Evolutionary conservation across 1,140 invertebrate genomes (phyloP).

Genomic region (Drosophila nikananu): DNA sequence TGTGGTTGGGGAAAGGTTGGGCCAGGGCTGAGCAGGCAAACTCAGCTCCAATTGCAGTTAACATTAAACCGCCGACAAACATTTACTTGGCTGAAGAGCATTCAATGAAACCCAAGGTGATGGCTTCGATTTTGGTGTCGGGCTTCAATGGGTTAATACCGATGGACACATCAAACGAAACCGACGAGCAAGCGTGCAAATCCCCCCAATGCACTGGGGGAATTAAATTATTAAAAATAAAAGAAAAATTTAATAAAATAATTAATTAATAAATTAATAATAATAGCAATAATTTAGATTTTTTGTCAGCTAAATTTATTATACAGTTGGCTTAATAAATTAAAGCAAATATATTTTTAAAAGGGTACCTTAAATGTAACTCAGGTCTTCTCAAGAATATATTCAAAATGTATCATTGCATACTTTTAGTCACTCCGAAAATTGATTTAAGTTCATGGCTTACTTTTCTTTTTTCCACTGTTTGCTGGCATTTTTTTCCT

Average conservation of each 20-base stretch:
- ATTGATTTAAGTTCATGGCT: background rate
- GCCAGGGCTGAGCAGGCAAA: background rate
- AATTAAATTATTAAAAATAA: no score
- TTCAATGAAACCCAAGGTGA: constrained; percentile 18
- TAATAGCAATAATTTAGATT: background rate
- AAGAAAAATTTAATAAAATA: background rate
- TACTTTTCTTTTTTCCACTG: background rate
- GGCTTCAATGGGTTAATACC: constrained; percentile 41
- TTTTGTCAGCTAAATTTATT: no score
- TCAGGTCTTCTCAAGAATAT: background rate
- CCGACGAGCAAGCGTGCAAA: constrained; percentile 25
- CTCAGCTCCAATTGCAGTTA: constrained; percentile 42
- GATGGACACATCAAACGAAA: constrained; percentile 59
- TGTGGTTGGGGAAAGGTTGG: constrained; percentile 20
- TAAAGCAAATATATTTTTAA: background rate
- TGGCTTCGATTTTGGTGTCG: constrained; percentile 11
- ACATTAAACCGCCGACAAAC: constrained; percentile 27
- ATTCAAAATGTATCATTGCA: background rate
- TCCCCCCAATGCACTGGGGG: background rate
- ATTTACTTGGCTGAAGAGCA: constrained; percentile 28
- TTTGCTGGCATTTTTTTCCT: constrained; percentile 18
- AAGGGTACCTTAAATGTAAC: no score
- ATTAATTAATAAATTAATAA: background rate
- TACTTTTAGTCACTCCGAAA: background rate
- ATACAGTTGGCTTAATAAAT: background rate